These are phyloP conservation scores for Patella caerulea DNA, from an alignment of 2,888 invertebrate genomes.

Conservation along the genomic window DNA sequence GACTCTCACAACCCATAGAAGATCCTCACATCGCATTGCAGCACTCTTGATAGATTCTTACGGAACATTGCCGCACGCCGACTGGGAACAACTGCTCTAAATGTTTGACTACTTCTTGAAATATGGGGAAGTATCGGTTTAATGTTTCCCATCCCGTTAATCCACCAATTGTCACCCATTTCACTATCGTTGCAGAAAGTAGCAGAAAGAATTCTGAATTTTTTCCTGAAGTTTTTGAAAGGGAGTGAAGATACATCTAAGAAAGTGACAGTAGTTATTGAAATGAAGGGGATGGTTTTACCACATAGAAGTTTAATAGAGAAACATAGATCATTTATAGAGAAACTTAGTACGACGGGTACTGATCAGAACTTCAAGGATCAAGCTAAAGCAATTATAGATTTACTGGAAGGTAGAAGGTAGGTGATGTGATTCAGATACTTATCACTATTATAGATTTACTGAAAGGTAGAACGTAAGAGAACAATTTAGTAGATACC, in stretches of 20 bases:
- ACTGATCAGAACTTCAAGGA: slow-evolving; percentile 42
- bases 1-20: too few relatives aligned
- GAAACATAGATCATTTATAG: neutral
- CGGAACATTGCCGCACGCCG: too few relatives aligned
- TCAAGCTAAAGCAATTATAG: slow-evolving; percentile 42
- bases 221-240: neutral
- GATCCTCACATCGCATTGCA: too few relatives aligned
- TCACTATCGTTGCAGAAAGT: neutral
- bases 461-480: neutral
- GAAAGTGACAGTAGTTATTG: neutral
- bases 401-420: slow-evolving; percentile 61
- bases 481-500: neutral
- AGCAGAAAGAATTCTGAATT: slow-evolving; percentile 1
- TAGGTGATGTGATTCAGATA: slow-evolving; percentile 16
- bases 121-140: too few relatives aligned
- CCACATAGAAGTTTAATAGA: neutral
- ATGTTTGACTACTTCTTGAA: too few relatives aligned
- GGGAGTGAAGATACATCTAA: neutral
- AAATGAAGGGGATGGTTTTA: neutral
- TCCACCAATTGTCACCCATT: too few relatives aligned
- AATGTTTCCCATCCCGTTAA: too few relatives aligned
- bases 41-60: too few relatives aligned
- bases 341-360: slow-evolving; percentile 53
- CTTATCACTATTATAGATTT: too few relatives aligned
- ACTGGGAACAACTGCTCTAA: too few relatives aligned